Percentiles rank a stretch among this genome's conserved stretches.
These are phyloP conservation scores for Autographa pulchrina DNA, from an alignment of 2,888 invertebrate species.

Conservation along the genomic window DNA sequence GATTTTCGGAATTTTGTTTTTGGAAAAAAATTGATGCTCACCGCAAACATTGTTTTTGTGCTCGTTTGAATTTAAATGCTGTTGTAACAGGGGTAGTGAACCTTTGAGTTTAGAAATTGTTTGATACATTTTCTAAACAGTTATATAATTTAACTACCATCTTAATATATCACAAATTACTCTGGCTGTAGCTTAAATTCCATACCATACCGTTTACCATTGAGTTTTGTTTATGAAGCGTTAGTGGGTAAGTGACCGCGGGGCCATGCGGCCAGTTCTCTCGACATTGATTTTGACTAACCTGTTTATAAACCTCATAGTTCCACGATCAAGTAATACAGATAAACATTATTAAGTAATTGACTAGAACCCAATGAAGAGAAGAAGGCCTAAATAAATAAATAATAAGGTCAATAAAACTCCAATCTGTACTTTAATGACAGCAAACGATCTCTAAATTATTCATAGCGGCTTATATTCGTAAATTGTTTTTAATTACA, in stretches of 20 bases:
- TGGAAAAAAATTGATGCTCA: conserved; percentile 84
- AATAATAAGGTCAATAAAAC: conserved; percentile 71
- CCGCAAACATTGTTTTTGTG: conserved; percentile 89
- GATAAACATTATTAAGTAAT: conserved; percentile 60
- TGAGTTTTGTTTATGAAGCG: neutral
- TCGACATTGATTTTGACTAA: conserved; percentile 23
- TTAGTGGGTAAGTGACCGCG: conserved; percentile 12
- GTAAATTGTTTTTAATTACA: conserved; percentile 70
- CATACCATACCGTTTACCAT: neutral
- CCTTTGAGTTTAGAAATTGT: conserved; percentile 52
- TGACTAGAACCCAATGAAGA: conserved; percentile 54
- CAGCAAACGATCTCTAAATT: conserved; percentile 70
- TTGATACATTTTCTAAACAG: too few relatives aligned
- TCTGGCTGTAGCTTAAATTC: conserved; percentile 5
- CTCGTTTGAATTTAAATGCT: conserved; percentile 69
- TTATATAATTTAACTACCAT: neutral
- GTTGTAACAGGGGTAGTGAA: conserved; percentile 66
- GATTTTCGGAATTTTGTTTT: conserved; percentile 85
- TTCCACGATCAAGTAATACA: conserved; percentile 33
- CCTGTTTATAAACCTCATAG: conserved; percentile 25
- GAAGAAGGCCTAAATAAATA: conserved; percentile 68
- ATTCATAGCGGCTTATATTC: conserved; percentile 67
- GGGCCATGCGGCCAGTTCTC: conserved; percentile 12
- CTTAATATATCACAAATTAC: neutral
- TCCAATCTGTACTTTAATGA: conserved; percentile 68